These are phyloP conservation scores for Galeopsomyia nigrocyanea DNA, from an alignment of 2,888 invertebrate species.

Conservation along the genomic window DNA sequence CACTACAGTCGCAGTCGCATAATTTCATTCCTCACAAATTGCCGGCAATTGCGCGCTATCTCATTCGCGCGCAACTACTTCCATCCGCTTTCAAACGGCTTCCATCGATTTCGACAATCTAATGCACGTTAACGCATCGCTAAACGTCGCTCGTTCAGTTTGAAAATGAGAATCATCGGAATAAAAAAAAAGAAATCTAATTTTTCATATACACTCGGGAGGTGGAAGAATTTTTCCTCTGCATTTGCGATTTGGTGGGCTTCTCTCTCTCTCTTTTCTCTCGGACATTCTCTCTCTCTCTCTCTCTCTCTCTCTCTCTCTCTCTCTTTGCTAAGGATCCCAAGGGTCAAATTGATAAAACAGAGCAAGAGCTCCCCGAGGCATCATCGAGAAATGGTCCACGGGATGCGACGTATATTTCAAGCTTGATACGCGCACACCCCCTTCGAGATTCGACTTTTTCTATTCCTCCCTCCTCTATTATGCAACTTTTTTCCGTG, in stretches of 20 bases:
- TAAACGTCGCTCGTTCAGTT: no score
- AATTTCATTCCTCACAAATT: no score
- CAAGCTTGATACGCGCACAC: conserved; percentile 18
- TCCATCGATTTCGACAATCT: no score
- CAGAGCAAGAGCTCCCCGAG: conserved; percentile 37
- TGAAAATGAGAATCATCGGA: no score
- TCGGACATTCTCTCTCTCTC: not conserved
- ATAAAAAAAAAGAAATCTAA: conserved; percentile 5
- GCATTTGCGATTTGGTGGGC: conserved; percentile 27
- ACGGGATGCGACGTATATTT: conserved; percentile 35
- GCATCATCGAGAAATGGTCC: conserved; percentile 39
- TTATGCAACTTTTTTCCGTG: no score
- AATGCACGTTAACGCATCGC: no score
- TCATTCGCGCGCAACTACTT: no score
- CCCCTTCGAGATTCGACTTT: conserved; percentile 30
- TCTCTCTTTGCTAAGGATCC: conserved; percentile 10
- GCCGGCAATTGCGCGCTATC: no score
- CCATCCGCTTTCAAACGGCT: no score
- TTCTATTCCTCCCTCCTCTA: no score
- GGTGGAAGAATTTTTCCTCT: not conserved
- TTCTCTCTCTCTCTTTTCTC: not conserved
- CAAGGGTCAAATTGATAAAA: conserved; percentile 43
- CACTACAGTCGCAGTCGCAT: no score
- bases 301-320: not conserved
- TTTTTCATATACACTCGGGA: not conserved